Percentiles rank a stretch among this genome's conserved stretches.
phyloP scores from a whole-genome alignment of 2,888 invertebrate species.

The Agonum fuliginosum region DNA sequence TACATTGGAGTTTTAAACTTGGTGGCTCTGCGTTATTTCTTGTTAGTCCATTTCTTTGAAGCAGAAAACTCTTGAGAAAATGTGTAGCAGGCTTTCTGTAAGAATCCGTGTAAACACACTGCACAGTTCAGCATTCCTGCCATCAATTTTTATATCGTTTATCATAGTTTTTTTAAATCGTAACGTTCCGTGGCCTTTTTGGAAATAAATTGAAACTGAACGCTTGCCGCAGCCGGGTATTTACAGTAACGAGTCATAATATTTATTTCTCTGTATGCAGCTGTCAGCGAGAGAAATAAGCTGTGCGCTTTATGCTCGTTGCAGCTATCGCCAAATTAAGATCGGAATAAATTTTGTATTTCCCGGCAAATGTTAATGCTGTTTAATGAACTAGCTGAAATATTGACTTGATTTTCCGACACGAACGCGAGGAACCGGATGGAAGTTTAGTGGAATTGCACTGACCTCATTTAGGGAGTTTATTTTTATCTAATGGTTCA shows the following conservation, averaged over 20 bases:
- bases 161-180: slow-evolving; percentile 36
- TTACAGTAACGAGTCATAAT: slow-evolving; percentile 34
- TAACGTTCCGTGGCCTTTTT: slow-evolving; percentile 2
- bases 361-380: slow-evolving; percentile 10
- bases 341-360: slow-evolving; percentile 33
- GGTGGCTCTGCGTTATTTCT: no score
- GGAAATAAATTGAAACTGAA: slow-evolving; percentile 38
- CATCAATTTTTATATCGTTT: slow-evolving; percentile 45
- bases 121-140: neutral
- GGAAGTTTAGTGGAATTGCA: neutral
- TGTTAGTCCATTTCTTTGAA: no score
- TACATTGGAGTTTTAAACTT: no score
- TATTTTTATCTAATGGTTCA: neutral
- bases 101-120: neutral
- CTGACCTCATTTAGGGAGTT: neutral
- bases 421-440: neutral
- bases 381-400: slow-evolving; percentile 40
- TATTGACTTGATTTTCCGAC: slow-evolving; percentile 28
- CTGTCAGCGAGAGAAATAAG: slow-evolving; percentile 16
- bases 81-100: slow-evolving; percentile 10
- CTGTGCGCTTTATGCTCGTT: slow-evolving; percentile 18
- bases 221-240: slow-evolving; percentile 13
- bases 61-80: neutral
- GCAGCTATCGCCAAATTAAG: slow-evolving; percentile 36
- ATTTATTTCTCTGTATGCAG: slow-evolving; percentile 26